These are phyloP conservation scores for Antennarius striatus DNA, from an alignment of 2,113 vertebrate genomes.

Conservation along the genomic window DNA sequence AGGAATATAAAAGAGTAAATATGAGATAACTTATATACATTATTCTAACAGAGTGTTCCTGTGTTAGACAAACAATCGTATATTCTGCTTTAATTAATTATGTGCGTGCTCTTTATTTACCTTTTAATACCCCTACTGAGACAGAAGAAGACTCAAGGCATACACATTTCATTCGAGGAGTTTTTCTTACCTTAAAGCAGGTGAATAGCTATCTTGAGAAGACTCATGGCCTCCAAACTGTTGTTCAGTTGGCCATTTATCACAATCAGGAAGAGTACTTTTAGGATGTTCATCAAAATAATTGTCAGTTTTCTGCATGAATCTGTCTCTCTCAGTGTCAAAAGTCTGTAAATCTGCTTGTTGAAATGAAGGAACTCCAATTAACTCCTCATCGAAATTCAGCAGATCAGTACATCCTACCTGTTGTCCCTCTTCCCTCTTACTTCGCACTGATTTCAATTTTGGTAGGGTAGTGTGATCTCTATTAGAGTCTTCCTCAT, in stretches of 20 bases:
- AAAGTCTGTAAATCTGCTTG: slow-evolving; percentile 32
- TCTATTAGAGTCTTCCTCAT: slow-evolving; percentile 32
- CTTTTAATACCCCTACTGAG: not conserved
- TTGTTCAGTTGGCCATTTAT: slow-evolving; percentile 41
- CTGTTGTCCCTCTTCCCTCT: slow-evolving; percentile 18
- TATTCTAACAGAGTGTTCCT: too few relatives aligned
- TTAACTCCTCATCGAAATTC: slow-evolving; percentile 54
- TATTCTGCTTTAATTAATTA: not conserved
- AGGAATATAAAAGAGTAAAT: too few relatives aligned
- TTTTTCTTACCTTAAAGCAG: slow-evolving; percentile 55
- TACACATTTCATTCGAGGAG: not conserved
- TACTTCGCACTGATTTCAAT: slow-evolving; percentile 18
- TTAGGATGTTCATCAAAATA: slow-evolving; percentile 26
- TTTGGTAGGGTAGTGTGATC: slow-evolving; percentile 2
- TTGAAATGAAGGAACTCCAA: slow-evolving; percentile 39
- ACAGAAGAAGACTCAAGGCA: not conserved
- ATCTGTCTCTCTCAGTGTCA: slow-evolving; percentile 20
- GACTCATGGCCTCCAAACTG: slow-evolving; percentile 21
- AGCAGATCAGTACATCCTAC: slow-evolving; percentile 43
- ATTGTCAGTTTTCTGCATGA: slow-evolving; percentile 24
- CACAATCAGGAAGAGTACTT: slow-evolving; percentile 15
- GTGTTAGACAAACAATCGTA: too few relatives aligned
- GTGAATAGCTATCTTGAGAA: slow-evolving; percentile 36
- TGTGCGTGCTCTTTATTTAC: not conserved
- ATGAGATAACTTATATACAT: too few relatives aligned